Evolutionary conservation across 1,140 invertebrate genomes (phyloP), one percentile per base, ranked within the genome.

Genomic region (Lepidotrigona ventralis): DNA sequence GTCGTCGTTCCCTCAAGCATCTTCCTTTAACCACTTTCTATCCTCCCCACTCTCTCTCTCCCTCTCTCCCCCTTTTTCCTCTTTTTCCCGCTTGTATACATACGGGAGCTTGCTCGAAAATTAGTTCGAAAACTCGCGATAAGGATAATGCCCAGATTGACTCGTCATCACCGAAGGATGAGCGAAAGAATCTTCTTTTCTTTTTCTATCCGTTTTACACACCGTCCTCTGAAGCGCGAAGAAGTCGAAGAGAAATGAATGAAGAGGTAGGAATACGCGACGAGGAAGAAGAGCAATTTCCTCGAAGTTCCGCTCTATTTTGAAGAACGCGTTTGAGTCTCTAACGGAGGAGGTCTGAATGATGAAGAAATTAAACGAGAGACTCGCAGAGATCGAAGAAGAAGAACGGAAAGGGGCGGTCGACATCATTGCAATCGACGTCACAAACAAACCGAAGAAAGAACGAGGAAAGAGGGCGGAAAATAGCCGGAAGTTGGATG

Each of bases 131-230:
- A 46, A 58, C 19, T 58, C 66, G 54, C 66, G 29, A 53, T 33
- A 29, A 83, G 19, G 39, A 53, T 70, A 83, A 83, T 83, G 81
- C 81, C 81, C 74, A 60, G 75, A 70, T 15, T 29, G 73, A 70
- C 56, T 77, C 11, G 33, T 81, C 56, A 19, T 26, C 39, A 26
- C 0, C 66, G 54, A 82, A 70, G 2, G 12, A 29, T 46, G 9
- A 54, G 17, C 54, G 64, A 80, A 29, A 54, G 46, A 19, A 33
- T 3, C 11, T 9, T 46, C 15, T 51, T 17, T n/a, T 11, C 21
- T 6, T 1, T 19, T 14, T 2, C 39, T 39, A 3, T 56, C 29
- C 71, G 14, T n/a, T 19, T 26, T 23, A 19, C 19, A n/a, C 21
- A 23, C 33, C 29, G 33, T 1, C 66, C 19, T 33, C 9, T 21